Percentiles rank a stretch among this genome's conserved stretches.
Evolutionary conservation across 1,140 invertebrate species (phyloP).

Genomic region (Ectropis grisescens): DNA sequence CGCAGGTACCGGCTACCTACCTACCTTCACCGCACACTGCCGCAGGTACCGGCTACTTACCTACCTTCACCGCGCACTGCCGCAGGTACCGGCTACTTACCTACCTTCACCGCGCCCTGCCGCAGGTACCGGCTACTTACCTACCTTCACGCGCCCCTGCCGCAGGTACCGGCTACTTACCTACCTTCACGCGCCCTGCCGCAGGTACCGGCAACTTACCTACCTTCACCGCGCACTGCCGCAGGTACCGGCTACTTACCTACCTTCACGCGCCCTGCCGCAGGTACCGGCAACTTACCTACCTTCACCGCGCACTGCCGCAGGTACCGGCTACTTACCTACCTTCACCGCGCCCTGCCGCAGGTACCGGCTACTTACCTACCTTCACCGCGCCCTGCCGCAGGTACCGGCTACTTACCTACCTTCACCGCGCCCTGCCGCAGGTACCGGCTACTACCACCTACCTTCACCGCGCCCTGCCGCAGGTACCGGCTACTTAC

Average conservation of each 20-base stretch:
- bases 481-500: conserved; percentile 31
- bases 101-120: conserved; percentile 45
- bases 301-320: conserved; percentile 40
- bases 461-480: conserved; percentile 40
- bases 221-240: conserved; percentile 41
- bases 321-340: conserved; percentile 42
- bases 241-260: conserved; percentile 27
- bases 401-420: conserved; percentile 26
- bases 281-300: conserved; percentile 26
- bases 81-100: conserved; percentile 21
- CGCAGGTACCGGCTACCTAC: conserved; percentile 48
- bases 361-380: conserved; percentile 28
- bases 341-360: conserved; percentile 40
- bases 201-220: conserved; percentile 25
- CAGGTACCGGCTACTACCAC: conserved; percentile 42
- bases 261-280: no score
- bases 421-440: conserved; percentile 42
- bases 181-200: no score
- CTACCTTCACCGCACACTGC: conserved; percentile 44
- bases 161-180: conserved; percentile 31
- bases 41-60: conserved; percentile 31
- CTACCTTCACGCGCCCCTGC: conserved; percentile 44
- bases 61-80: conserved; percentile 38
- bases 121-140: conserved; percentile 39
- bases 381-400: no score